phyloP scores from a whole-genome alignment of 2,113 vertebrate species.

The Thermophis baileyi region DNA sequence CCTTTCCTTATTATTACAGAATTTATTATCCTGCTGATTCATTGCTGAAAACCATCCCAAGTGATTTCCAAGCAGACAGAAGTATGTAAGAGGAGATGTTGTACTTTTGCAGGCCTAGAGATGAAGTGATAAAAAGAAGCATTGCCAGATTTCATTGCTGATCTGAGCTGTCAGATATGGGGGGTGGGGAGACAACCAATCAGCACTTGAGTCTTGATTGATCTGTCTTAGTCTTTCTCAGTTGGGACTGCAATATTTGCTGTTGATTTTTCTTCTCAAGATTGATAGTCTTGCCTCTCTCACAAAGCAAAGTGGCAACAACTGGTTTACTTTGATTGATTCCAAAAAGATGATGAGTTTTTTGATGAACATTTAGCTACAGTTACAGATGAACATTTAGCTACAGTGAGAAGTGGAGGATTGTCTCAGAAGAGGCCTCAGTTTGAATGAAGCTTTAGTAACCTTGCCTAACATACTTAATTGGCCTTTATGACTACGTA shows the following conservation, averaged over 20 bases:
- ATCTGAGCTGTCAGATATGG: not conserved
- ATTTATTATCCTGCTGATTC: not conserved
- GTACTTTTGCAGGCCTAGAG: not conserved
- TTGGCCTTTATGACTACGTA: not conserved
- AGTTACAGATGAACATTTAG: not conserved
- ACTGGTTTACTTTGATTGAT: not conserved
- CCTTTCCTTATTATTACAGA: not conserved
- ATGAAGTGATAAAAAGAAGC: not conserved
- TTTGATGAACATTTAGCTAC: not conserved
- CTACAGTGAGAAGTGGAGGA: not conserved
- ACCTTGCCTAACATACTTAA: not conserved
- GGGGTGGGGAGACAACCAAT: not conserved
- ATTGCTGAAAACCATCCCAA: not conserved
- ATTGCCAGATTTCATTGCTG: not conserved
- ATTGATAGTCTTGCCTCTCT: not conserved
- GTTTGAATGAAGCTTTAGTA: not conserved
- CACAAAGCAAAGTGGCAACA: not conserved
- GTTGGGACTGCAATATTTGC: not conserved
- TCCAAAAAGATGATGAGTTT: not conserved
- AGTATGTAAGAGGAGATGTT: not conserved
- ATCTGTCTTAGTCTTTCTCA: not conserved
- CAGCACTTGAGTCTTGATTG: not conserved
- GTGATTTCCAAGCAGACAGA: not conserved
- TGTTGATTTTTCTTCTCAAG: not conserved
- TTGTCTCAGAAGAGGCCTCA: not conserved